Conservation (phyloP, 1,140 invertebrate species). For the Hetaerina americana region DNA sequence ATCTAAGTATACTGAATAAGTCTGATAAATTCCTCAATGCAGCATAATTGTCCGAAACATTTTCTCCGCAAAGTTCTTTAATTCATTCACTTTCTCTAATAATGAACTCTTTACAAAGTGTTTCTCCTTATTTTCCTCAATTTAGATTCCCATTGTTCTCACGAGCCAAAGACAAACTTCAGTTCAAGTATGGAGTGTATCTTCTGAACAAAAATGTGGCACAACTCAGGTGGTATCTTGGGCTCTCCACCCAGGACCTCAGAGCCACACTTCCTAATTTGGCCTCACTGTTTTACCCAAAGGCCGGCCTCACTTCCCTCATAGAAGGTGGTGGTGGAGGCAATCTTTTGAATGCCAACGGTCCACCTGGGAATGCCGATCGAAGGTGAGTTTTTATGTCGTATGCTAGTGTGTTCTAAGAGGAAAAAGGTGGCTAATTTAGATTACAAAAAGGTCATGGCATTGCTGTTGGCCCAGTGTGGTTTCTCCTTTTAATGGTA, state of each 20-base stretch:
- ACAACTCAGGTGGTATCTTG: conserved; percentile 61
- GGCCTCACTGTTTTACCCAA: conserved; percentile 39
- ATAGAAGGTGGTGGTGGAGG: neutral
- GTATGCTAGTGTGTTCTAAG: no score
- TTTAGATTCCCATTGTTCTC: conserved; percentile 65
- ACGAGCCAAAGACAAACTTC: conserved; percentile 55
- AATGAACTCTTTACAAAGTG: no score
- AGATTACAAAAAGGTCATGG: no score
- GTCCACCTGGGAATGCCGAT: neutral
- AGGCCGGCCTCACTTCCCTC: conserved; percentile 18
- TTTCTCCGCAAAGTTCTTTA: no score
- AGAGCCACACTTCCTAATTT: conserved; percentile 61
- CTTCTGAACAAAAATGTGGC: conserved; percentile 81
- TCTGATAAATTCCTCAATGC: no score
- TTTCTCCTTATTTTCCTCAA: no score
- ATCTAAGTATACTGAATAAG: no score
- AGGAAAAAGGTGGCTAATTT: no score
- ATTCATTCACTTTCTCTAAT: no score
- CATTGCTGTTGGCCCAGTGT: no score
- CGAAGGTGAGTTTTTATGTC: neutral
- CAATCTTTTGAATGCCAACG: neutral
- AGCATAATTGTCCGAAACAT: no score
- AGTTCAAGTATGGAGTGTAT: conserved; percentile 72
- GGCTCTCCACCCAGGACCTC: conserved; percentile 52
- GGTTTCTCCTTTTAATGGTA: no score